Evolutionary conservation across 2,888 invertebrate genomes (phyloP).

Genomic region (Drosophila hamatofila): DNA sequence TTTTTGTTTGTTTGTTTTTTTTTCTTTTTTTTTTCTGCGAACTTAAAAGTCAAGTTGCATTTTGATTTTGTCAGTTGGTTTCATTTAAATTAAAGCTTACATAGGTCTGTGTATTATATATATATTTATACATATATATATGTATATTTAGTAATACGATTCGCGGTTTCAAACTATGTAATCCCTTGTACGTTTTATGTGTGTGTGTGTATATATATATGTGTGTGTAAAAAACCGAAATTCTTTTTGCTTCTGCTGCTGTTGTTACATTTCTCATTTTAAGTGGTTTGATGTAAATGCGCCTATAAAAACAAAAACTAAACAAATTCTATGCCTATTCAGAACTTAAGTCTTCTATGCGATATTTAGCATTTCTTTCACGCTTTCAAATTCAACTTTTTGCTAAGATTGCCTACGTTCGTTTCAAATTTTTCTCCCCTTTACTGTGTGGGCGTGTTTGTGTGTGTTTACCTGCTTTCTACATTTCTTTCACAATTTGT

Average conservation of each 20-base stretch:
- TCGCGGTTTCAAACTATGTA: slow-evolving; percentile 82
- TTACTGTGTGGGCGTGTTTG: slow-evolving; percentile 24
- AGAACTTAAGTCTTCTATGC: slow-evolving; percentile 36
- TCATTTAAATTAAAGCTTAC: slow-evolving; percentile 60
- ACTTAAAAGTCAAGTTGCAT: slow-evolving; percentile 46
- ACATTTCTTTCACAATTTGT: slow-evolving; percentile 45
- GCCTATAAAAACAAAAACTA: slow-evolving; percentile 54
- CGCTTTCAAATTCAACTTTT: slow-evolving; percentile 60
- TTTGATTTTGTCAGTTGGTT: slow-evolving; percentile 38
- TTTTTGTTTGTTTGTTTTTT: neutral
- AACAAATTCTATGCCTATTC: slow-evolving; percentile 51
- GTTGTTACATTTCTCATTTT: slow-evolving; percentile 37
- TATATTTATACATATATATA: slow-evolving; percentile 49
- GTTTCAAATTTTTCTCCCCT: slow-evolving; percentile 21
- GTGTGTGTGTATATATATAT: slow-evolving; percentile 29
- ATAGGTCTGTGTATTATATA: slow-evolving; percentile 44
- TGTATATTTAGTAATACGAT: slow-evolving; percentile 83
- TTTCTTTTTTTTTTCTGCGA: slow-evolving; percentile 12
- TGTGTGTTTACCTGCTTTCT: slow-evolving; percentile 65
- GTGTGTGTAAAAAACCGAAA: slow-evolving; percentile 41
- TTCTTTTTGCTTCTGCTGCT: slow-evolving; percentile 24
- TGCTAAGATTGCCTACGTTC: slow-evolving; percentile 56
- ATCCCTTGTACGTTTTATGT: slow-evolving; percentile 82
- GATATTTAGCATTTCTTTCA: slow-evolving; percentile 33
- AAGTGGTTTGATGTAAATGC: slow-evolving; percentile 66